Percentiles rank a stretch among this genome's conserved stretches.
Evolutionary conservation across 92 coral and sea anemone genomes (phyloP).

Genomic region (Epizoanthus stellaris): DNA sequence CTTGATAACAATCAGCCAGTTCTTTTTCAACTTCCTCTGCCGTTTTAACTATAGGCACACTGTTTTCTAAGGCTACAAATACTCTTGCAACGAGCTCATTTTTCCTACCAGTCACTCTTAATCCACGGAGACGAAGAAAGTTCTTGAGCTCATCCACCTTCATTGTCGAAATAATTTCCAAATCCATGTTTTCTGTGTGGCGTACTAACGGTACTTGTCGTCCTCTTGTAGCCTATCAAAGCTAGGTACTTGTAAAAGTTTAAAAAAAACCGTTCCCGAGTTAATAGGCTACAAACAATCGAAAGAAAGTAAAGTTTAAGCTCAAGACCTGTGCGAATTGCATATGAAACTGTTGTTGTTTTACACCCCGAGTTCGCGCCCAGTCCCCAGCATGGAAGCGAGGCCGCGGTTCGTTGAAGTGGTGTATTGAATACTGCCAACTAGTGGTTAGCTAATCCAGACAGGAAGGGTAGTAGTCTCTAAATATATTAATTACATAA

Average conservation of each 20-base stretch:
- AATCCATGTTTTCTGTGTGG: constrained; percentile 37
- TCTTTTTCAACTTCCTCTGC: constrained; percentile 55
- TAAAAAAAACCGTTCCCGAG: too few relatives aligned
- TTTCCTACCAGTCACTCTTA: constrained; percentile 50
- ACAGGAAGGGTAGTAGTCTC: too few relatives aligned
- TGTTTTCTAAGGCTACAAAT: constrained; percentile 54
- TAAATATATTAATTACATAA: too few relatives aligned
- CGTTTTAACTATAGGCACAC: constrained; percentile 47
- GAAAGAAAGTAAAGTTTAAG: too few relatives aligned
- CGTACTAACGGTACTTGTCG: not conserved
- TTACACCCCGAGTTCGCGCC: too few relatives aligned
- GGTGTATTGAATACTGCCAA: too few relatives aligned
- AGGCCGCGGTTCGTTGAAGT: too few relatives aligned
- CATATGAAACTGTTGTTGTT: too few relatives aligned
- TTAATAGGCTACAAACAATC: too few relatives aligned
- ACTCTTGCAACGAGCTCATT: constrained; percentile 59
- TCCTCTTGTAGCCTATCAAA: constrained; percentile 19
- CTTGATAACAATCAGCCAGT: constrained; percentile 42
- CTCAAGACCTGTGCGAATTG: too few relatives aligned
- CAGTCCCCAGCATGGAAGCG: too few relatives aligned
- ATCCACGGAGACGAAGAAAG: constrained; percentile 50
- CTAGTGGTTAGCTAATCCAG: too few relatives aligned
- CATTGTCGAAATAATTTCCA: constrained; percentile 40
- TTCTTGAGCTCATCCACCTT: constrained; percentile 57
- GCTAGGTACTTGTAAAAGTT: constrained; percentile 25